phyloP scores from a whole-genome alignment of 1,140 invertebrate species.

The Odontomachus brunneus region DNA sequence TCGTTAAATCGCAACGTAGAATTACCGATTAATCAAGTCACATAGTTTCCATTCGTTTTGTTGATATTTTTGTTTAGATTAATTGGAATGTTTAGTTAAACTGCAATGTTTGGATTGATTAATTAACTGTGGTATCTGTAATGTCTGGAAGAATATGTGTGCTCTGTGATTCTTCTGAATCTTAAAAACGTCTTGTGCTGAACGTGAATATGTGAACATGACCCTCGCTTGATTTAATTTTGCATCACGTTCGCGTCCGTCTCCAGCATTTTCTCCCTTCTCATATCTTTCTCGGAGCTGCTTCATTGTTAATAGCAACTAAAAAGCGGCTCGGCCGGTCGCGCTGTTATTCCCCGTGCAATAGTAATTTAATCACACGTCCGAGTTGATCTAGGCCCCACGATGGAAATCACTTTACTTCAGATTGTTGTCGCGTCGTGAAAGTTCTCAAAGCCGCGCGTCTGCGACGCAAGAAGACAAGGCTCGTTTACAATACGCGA shows the following conservation, averaged over 20 bases:
- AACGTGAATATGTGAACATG: no score
- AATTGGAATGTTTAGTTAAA: no score
- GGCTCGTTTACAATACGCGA: no score
- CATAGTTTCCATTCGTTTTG: no score
- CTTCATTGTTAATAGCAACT: slow-evolving; percentile 22
- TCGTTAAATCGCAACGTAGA: no score
- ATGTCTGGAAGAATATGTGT: no score
- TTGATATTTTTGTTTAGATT: no score
- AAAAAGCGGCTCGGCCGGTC: slow-evolving; percentile 20
- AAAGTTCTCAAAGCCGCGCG: neutral
- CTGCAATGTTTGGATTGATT: no score
- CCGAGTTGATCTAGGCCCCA: slow-evolving; percentile 41
- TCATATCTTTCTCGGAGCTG: neutral
- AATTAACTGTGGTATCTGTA: no score
- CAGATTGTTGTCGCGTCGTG: slow-evolving; percentile 6
- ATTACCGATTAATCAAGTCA: no score
- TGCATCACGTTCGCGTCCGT: neutral
- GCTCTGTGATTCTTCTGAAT: neutral
- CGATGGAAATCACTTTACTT: slow-evolving; percentile 43
- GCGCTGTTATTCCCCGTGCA: slow-evolving; percentile 1
- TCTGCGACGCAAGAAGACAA: neutral
- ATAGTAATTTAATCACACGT: slow-evolving; percentile 47
- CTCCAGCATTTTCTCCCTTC: neutral
- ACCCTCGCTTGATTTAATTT: slow-evolving; percentile 5
- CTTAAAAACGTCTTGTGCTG: neutral